phyloP scores from a whole-genome alignment of 2,888 invertebrate species.

The Nomada hirtipes region DNA sequence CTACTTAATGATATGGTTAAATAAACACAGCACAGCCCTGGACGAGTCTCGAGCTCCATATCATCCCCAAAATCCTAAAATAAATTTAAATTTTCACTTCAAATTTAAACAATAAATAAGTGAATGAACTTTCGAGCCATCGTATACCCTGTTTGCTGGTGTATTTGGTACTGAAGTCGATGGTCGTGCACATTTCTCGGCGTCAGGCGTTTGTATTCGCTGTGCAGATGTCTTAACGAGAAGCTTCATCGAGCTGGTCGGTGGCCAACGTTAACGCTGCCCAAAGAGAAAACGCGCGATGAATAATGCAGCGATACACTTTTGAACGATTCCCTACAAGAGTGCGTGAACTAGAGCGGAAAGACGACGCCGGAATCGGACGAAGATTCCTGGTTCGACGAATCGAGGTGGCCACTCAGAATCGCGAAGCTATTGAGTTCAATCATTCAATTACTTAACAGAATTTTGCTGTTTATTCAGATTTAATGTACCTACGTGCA shows the following conservation, averaged over 20 bases:
- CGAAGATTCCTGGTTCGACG: slow-evolving; percentile 4
- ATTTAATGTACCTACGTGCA: too few species aligned
- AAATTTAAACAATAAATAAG: too few species aligned
- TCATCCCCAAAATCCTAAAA: too few species aligned
- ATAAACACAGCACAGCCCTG: too few species aligned
- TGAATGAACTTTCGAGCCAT: too few species aligned
- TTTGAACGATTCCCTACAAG: slow-evolving; percentile 34
- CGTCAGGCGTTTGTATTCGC: slow-evolving; percentile 45
- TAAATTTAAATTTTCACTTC: too few species aligned
- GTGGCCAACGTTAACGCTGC: slow-evolving; percentile 46
- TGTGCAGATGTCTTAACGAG: slow-evolving; percentile 50
- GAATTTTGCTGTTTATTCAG: too few species aligned
- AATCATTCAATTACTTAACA: too few species aligned
- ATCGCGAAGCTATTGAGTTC: too few species aligned
- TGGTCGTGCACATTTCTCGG: slow-evolving; percentile 21
- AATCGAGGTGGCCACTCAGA: background rate
- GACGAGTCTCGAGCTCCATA: too few species aligned
- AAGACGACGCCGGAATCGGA: slow-evolving; percentile 25
- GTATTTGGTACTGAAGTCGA: background rate
- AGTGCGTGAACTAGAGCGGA: slow-evolving; percentile 37
- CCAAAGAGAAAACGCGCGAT: slow-evolving; percentile 60
- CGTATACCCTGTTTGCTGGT: background rate
- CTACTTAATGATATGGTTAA: too few species aligned
- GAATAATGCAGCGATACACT: slow-evolving; percentile 71
- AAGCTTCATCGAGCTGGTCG: slow-evolving; percentile 22